Conservation (phyloP, 1,140 invertebrate species). For the Macrosteles quadrilineatus region DNA sequence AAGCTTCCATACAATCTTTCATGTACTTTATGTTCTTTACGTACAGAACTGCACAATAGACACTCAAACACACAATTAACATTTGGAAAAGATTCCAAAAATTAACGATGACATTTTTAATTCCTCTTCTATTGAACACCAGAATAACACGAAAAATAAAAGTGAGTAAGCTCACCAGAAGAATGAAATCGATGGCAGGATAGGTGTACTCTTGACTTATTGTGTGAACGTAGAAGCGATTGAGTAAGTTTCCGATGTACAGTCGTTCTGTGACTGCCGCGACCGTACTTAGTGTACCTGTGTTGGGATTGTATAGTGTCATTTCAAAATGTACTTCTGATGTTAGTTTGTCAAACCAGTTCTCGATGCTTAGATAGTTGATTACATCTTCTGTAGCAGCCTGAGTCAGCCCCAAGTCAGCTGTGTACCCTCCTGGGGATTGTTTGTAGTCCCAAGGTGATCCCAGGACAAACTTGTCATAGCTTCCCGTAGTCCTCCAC, state of each 20-base stretch:
- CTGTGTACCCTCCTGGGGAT: neutral
- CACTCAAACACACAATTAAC: neutral
- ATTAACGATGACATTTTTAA: neutral
- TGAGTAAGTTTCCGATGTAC: neutral
- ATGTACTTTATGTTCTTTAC: neutral
- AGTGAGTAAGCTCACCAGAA: neutral
- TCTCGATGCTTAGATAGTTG: neutral
- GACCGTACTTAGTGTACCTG: neutral
- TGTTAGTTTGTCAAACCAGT: neutral
- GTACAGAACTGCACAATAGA: neutral
- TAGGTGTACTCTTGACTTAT: neutral
- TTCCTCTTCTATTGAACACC: neutral
- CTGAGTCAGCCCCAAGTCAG: neutral
- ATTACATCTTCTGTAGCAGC: neutral
- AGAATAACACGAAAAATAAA: neutral
- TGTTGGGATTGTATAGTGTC: neutral
- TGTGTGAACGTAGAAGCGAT: neutral
- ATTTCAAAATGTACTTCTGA: neutral
- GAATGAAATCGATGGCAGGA: neutral
- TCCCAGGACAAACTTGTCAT: neutral
- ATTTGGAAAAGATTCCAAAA: neutral
- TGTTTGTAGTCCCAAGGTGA: neutral
- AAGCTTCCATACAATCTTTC: neutral
- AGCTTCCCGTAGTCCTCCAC: neutral
- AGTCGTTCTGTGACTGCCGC: neutral